Evolutionary conservation across 2,888 invertebrate genomes (phyloP).

Genomic region (Phaonia tiefii): DNA sequence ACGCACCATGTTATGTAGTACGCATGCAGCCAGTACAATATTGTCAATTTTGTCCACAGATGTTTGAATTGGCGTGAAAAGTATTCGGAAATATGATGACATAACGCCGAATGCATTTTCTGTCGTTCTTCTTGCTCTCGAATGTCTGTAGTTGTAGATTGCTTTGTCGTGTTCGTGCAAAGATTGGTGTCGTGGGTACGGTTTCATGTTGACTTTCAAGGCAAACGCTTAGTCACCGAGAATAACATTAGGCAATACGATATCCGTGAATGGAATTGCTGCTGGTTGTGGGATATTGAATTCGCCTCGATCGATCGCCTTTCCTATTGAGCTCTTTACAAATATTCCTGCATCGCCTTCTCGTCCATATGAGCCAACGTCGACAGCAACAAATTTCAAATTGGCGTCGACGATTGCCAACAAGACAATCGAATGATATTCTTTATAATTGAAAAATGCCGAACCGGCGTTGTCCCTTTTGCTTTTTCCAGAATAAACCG

Average conservation of each 20-base stretch:
- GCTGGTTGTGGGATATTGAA: slow-evolving; percentile 27
- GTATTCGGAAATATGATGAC: no score
- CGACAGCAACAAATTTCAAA: slow-evolving; percentile 52
- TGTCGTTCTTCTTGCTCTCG: no score
- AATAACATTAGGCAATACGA: no score
- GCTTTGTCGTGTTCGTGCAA: no score
- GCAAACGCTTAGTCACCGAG: slow-evolving; percentile 20
- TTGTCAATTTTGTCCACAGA: no score
- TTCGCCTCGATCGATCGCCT: slow-evolving; percentile 6
- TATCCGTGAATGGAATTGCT: slow-evolving; percentile 17
- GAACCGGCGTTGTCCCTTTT: slow-evolving; percentile 69
- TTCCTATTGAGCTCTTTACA: slow-evolving; percentile 12
- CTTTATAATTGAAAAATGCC: slow-evolving; percentile 72
- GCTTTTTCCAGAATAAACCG: no score
- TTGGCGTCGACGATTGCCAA: slow-evolving; percentile 73
- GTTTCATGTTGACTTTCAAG: slow-evolving; percentile 13
- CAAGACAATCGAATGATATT: slow-evolving; percentile 68
- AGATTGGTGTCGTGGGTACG: slow-evolving; percentile 16
- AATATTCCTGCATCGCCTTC: slow-evolving; percentile 33
- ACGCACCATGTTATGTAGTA: no score
- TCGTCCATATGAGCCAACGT: slow-evolving; percentile 31
- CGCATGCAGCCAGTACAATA: no score
- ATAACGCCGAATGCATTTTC: no score
- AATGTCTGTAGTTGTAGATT: no score
- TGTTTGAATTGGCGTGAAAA: no score